These are phyloP conservation scores for Aplocera efformata DNA, from an alignment of 2,888 invertebrate species.

Conservation along the genomic window DNA sequence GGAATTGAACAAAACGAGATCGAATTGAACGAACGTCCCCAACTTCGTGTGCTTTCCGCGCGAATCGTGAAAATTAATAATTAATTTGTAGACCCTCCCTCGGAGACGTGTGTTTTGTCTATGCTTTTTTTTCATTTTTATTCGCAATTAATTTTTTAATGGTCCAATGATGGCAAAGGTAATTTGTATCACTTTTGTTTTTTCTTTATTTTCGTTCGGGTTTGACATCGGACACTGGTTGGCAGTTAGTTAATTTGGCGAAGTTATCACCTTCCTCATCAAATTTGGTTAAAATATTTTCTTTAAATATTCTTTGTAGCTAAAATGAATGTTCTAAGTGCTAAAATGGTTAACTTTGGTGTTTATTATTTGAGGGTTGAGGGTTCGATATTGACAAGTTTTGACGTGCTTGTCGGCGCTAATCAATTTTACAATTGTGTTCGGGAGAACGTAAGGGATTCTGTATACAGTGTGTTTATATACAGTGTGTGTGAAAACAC, in stretches of 20 bases:
- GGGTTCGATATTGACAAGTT: conserved; percentile 29
- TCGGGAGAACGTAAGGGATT: too few species aligned
- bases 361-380: conserved; percentile 20
- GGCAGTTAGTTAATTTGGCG: conserved; percentile 20
- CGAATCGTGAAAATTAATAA: conserved; percentile 72
- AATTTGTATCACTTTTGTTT: conserved; percentile 58
- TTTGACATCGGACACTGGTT: conserved; percentile 23
- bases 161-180: conserved; percentile 57
- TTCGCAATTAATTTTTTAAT: conserved; percentile 52
- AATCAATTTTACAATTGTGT: conserved; percentile 30
- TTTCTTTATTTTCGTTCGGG: conserved; percentile 14
- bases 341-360: conserved; percentile 19
- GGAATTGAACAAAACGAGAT: conserved; percentile 60
- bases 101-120: conserved; percentile 55
- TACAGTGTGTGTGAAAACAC: too few species aligned
- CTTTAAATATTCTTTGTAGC: not conserved
- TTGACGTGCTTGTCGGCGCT: conserved; percentile 25
- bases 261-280: conserved; percentile 7
- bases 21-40: conserved; percentile 60
- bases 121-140: conserved; percentile 48
- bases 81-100: conserved; percentile 71
- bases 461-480: conserved; percentile 13
- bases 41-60: conserved; percentile 59
- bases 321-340: conserved; percentile 14
- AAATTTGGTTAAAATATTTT: not conserved